These are phyloP conservation scores for Ostrea denselamellosa DNA, from an alignment of 1,140 invertebrate genomes.

Conservation along the genomic window DNA sequence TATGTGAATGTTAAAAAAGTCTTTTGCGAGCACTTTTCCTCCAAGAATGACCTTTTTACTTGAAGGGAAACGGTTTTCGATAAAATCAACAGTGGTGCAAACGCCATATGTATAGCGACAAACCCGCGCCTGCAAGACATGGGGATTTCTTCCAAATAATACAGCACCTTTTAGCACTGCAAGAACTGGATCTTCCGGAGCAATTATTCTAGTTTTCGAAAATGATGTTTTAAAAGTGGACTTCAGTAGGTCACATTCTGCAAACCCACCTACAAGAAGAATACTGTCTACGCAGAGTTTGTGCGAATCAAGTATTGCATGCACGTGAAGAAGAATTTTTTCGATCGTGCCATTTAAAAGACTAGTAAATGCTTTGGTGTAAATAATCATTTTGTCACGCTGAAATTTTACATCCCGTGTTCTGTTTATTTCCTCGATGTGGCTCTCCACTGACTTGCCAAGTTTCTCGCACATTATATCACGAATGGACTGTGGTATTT, in stretches of 20 bases:
- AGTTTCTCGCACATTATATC: not conserved
- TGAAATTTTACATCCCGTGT: slow-evolving; percentile 3
- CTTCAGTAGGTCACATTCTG: slow-evolving; percentile 36
- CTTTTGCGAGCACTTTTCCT: not conserved
- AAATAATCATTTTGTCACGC: slow-evolving; percentile 43
- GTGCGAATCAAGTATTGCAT: not conserved
- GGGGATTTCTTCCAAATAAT: slow-evolving; percentile 48
- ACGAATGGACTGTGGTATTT: slow-evolving; percentile 45
- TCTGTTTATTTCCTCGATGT: not conserved
- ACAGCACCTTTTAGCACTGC: slow-evolving; percentile 51
- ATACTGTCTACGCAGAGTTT: slow-evolving; percentile 6
- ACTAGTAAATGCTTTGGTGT: slow-evolving; percentile 33
- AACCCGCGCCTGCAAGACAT: slow-evolving; percentile 27
- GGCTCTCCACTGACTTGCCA: slow-evolving; percentile 2
- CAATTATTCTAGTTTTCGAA: slow-evolving; percentile 16
- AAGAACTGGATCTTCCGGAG: slow-evolving; percentile 43
- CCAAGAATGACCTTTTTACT: slow-evolving; percentile 16
- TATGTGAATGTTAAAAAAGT: slow-evolving; percentile 47
- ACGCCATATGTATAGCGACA: slow-evolving; percentile 49
- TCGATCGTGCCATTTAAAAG: slow-evolving; percentile 40
- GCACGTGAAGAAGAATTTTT: not conserved
- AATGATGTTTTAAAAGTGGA: slow-evolving; percentile 32
- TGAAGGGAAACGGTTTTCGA: not conserved
- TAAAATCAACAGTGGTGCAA: not conserved
- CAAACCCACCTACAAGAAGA: slow-evolving; percentile 48